A percentile compares a stretch with the other conserved stretches of the same genome.
Conservation (phyloP, 1,140 invertebrate species). For the Elymnias hypermnestra region DNA sequence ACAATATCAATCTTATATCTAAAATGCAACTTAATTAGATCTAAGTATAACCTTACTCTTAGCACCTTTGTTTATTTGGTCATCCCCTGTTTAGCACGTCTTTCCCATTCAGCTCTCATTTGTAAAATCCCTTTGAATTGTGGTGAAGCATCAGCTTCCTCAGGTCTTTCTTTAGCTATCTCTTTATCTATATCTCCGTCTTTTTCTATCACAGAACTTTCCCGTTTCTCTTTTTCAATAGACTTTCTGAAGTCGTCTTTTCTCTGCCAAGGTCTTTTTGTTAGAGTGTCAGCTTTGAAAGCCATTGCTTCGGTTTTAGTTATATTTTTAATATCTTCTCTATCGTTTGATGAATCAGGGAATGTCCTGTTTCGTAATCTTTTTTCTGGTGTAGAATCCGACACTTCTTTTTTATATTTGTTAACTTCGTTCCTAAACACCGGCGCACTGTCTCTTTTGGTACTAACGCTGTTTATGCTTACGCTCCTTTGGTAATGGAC, state of each 20-base stretch:
- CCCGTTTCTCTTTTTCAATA: conserved; percentile 45
- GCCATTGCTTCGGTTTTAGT: conserved; percentile 59
- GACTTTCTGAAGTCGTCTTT: conserved; percentile 54
- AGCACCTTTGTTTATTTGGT: conserved; percentile 74
- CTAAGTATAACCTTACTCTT: conserved; percentile 21
- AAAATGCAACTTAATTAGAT: conserved; percentile 10
- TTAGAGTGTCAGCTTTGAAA: conserved; percentile 65
- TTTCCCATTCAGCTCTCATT: conserved; percentile 84
- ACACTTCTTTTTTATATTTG: conserved; percentile 73
- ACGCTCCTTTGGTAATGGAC: conserved; percentile 60
- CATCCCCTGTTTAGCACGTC: conserved; percentile 81
- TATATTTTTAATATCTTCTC: conserved; percentile 64
- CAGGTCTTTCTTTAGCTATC: conserved; percentile 45
- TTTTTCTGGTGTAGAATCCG: conserved; percentile 71
- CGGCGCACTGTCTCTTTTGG: conserved; percentile 58
- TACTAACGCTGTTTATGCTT: conserved; percentile 59
- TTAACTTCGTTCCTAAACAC: conserved; percentile 54
- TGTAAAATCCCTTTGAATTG: conserved; percentile 84
- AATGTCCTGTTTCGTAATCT: conserved; percentile 70
- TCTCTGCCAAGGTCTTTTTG: conserved; percentile 63
- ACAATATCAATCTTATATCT: conserved; percentile 9
- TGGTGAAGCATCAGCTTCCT: conserved; percentile 70
- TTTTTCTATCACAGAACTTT: conserved; percentile 67
- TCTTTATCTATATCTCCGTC: conserved; percentile 43
- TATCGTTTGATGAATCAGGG: conserved; percentile 67